Percentiles rank a stretch among this genome's conserved stretches.
These are phyloP conservation scores for Acanthopagrus latus DNA, from an alignment of 2,797 vertebrate genomes.

Conservation along the genomic window DNA sequence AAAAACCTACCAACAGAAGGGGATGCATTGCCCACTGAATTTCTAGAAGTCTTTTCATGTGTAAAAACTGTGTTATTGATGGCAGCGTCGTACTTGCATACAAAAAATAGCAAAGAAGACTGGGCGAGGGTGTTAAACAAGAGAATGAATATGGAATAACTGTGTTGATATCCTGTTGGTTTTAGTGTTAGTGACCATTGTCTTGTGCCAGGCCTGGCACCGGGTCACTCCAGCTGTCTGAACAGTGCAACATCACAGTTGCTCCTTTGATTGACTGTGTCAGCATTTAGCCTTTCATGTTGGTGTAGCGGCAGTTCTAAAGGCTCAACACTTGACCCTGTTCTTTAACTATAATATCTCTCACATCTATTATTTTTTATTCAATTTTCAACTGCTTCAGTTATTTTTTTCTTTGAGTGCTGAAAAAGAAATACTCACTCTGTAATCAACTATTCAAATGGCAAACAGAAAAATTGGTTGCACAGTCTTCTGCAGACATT, in stretches of 20 bases:
- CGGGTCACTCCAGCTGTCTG: constrained; percentile 18
- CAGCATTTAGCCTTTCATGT: neutral
- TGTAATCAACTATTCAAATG: neutral
- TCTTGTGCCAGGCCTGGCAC: constrained; percentile 25
- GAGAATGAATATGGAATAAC: no score
- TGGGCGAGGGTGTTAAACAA: no score
- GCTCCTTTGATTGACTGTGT: constrained; percentile 22
- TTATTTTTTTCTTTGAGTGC: neutral
- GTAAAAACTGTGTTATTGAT: no score
- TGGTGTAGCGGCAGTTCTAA: neutral
- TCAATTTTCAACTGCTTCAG: neutral
- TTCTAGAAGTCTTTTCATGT: no score
- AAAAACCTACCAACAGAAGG: no score
- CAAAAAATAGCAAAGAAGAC: no score
- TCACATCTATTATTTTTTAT: neutral
- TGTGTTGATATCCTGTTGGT: neutral
- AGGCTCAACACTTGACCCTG: neutral
- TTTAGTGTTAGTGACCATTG: constrained; percentile 21
- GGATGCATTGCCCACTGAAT: no score
- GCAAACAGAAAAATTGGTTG: neutral
- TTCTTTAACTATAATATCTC: neutral
- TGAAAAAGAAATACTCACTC: no score
- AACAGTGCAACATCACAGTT: constrained; percentile 30
- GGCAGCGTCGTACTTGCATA: no score
- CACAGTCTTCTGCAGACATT: neutral